Conservation (phyloP, 2,113 vertebrate genomes). For the Prunella fulvescens region DNA sequence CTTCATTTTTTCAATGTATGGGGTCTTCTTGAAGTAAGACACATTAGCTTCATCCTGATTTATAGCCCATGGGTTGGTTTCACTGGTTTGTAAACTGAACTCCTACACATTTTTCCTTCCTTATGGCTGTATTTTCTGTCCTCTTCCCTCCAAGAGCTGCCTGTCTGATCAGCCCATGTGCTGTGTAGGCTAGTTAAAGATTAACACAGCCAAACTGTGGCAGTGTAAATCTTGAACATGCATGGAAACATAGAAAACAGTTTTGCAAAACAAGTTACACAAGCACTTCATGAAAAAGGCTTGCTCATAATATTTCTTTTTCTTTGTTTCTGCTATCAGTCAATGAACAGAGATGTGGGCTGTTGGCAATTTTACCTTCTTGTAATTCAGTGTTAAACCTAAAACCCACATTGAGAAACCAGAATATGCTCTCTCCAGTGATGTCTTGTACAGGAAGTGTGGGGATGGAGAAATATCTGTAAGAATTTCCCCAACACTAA, state of each 20-base stretch:
- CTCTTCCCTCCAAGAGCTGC: background rate
- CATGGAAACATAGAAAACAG: background rate
- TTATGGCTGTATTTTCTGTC: slow-evolving; percentile 42
- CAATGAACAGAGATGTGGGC: background rate
- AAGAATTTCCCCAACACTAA: background rate
- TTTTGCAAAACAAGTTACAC: background rate
- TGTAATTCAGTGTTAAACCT: background rate
- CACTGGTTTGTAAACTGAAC: slow-evolving; percentile 48
- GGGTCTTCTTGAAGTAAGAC: slow-evolving; percentile 9
- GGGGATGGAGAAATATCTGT: background rate
- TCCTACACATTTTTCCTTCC: slow-evolving; percentile 43
- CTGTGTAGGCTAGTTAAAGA: slow-evolving; percentile 43
- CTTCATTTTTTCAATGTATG: slow-evolving; percentile 9
- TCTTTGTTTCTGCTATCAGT: background rate
- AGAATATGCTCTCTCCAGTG: background rate
- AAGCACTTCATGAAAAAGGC: background rate
- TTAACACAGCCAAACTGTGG: slow-evolving; percentile 1
- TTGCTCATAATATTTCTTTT: background rate
- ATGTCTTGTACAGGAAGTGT: background rate
- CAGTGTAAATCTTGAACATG: background rate
- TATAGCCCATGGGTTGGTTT: slow-evolving; percentile 28
- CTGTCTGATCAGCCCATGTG: slow-evolving; percentile 9
- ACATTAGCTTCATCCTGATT: slow-evolving; percentile 36
- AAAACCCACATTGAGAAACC: background rate
- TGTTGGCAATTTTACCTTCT: background rate